These are phyloP conservation scores for Chymomyza caudatula DNA, from an alignment of 2,888 invertebrate species.

Conservation along the genomic window DNA sequence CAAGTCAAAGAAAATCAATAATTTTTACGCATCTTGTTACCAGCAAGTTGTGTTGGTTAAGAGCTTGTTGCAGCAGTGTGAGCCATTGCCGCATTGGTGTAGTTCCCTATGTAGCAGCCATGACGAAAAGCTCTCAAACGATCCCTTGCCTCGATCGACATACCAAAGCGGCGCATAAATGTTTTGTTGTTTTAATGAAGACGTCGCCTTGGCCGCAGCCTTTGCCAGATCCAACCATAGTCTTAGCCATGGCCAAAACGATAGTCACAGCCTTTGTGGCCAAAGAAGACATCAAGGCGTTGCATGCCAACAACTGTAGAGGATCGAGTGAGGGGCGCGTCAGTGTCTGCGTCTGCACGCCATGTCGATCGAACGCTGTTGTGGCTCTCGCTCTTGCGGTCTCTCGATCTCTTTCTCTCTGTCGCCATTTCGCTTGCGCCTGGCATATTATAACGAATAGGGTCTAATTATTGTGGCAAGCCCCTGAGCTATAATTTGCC, in stretches of 20 bases:
- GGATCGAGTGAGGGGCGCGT: slow-evolving; percentile 57
- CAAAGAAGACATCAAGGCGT: slow-evolving; percentile 68
- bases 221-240: slow-evolving; percentile 4
- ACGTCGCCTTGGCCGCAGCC: slow-evolving; percentile 50
- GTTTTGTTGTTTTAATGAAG: slow-evolving; percentile 76
- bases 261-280: not conserved
- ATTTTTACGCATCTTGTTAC: slow-evolving; percentile 76
- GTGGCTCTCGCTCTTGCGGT: slow-evolving; percentile 24
- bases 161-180: slow-evolving; percentile 73
- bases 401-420: slow-evolving; percentile 15
- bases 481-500: slow-evolving; percentile 78
- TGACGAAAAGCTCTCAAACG: slow-evolving; percentile 57
- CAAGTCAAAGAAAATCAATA: slow-evolving; percentile 75
- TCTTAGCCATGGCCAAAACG: not conserved
- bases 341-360: slow-evolving; percentile 63
- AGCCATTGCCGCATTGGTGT: not conserved
- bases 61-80: not conserved
- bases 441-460: slow-evolving; percentile 74
- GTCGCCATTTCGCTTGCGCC: not conserved
- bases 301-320: slow-evolving; percentile 53
- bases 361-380: slow-evolving; percentile 41
- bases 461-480: slow-evolving; percentile 77
- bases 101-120: slow-evolving; percentile 19
- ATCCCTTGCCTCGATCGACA: slow-evolving; percentile 37
- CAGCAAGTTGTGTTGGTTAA: not conserved